Evolutionary conservation across 1,140 invertebrate genomes (phyloP).

Genomic region (Drosophila repleta): DNA sequence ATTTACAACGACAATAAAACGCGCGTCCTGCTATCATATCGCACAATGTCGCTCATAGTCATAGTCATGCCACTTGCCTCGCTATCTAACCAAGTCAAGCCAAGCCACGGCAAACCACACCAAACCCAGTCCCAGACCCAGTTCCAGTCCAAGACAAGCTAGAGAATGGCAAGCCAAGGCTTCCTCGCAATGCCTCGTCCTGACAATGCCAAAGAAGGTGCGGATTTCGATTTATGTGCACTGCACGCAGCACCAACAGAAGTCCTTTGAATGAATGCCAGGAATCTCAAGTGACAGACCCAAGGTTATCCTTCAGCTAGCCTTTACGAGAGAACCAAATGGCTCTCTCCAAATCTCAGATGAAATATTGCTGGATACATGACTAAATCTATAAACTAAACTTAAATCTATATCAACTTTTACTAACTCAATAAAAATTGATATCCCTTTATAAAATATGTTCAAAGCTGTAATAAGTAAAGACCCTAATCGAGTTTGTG

Average conservation of each 20-base stretch:
- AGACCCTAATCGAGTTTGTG: too few species aligned
- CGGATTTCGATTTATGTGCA: constrained; percentile 82
- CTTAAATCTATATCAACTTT: too few species aligned
- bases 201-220: constrained; percentile 77
- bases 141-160: constrained; percentile 33
- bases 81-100: constrained; percentile 67
- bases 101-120: constrained; percentile 31
- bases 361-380: too few species aligned
- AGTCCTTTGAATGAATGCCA: constrained; percentile 24
- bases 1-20: constrained; percentile 82
- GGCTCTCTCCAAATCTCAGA: too few species aligned
- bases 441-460: too few species aligned
- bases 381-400: too few species aligned
- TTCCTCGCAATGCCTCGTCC: constrained; percentile 54
- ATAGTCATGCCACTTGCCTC: constrained; percentile 71
- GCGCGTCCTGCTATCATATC: constrained; percentile 77
- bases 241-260: constrained; percentile 65
- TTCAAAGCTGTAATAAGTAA: too few species aligned
- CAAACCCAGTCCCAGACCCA: constrained; percentile 19
- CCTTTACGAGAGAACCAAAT: too few species aligned
- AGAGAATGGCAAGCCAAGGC: constrained; percentile 40
- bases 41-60: constrained; percentile 79
- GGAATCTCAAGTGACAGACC: background rate
- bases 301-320: background rate
- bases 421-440: too few species aligned